Evolutionary conservation across 2,797 vertebrate species (phyloP), one percentile per base, ranked within the genome.

Genomic region (Platyrinchus mystaceus): DNA sequence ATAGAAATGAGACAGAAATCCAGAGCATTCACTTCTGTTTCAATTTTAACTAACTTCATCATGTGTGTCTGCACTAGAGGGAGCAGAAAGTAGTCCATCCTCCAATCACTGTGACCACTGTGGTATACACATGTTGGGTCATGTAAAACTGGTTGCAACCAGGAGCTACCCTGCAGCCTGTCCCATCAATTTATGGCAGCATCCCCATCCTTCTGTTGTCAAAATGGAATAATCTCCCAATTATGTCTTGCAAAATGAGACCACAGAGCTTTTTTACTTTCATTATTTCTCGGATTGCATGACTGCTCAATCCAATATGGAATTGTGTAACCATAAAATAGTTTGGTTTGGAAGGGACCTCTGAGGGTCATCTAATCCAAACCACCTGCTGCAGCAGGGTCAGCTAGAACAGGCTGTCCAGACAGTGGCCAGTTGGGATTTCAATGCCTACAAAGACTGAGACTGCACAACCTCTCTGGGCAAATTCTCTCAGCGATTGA

Each of bases 1-100:
- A 88, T 36, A 88, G 79, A 84, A 91, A 71, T n/a, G 43, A 93
- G 56, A 91, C 50, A 88, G 73, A 93, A 94, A 55, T 80, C 41
- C 73, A 86, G 77, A 81, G 28, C 46, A 71, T 84, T 70, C 37
- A 46, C 19, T 79, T 90, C 37, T 84, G 44, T 84, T 90, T 75
- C 69, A 75, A 1, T 58, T 87, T 78, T 49, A 91, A 80, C 53
- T 58, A 67, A 66, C 10, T 85, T 41, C 15, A 89, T 43, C 41
- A 58, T 2, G 2, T 46, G 26, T 67, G 60, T 24, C 37, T 83
- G 20, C 41, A 47, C 50, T 53, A 76, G 27, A 66, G 27, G 10
- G 32, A 93, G 12, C 13, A 64, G 58, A 79, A 80, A 73, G n/a
- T 39, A 11, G 1, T 30, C 36, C 43, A 60, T 39, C 49, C 34